Conservation (phyloP, 2,797 vertebrate genomes). For the Amazona finschi region DNA sequence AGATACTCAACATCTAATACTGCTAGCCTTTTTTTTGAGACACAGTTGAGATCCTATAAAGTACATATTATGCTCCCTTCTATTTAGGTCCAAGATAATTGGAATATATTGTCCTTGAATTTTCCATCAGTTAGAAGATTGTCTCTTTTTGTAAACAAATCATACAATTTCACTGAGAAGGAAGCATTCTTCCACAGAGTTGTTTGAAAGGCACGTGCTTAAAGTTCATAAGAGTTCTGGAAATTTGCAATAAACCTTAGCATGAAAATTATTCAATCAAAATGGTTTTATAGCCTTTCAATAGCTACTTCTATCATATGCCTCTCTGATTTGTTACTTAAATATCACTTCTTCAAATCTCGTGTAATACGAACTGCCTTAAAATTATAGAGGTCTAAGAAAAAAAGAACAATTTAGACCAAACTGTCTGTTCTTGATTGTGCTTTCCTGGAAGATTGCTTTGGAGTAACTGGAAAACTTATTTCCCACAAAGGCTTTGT, state of each 20-base stretch:
- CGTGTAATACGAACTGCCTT: background rate
- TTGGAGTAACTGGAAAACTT: background rate
- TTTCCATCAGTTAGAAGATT: background rate
- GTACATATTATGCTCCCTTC: background rate
- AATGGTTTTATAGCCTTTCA: background rate
- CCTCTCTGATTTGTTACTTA: background rate
- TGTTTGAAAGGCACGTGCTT: background rate
- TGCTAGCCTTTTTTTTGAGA: background rate
- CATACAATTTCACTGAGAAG: background rate
- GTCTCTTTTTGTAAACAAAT: background rate
- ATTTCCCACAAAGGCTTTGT: background rate
- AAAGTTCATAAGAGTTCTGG: background rate
- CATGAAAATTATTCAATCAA: background rate
- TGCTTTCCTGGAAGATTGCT: background rate
- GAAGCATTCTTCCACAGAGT: background rate
- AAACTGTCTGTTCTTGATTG: background rate
- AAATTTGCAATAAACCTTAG: background rate
- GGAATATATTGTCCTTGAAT: background rate
- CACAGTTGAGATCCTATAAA: background rate
- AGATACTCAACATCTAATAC: background rate
- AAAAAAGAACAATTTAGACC: background rate
- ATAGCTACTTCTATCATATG: background rate
- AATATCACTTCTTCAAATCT: background rate
- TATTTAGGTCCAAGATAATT: background rate
- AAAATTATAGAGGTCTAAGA: background rate